These are phyloP conservation scores for Cyanoliseus patagonus DNA, from an alignment of 2,113 vertebrate species.

Conservation along the genomic window DNA sequence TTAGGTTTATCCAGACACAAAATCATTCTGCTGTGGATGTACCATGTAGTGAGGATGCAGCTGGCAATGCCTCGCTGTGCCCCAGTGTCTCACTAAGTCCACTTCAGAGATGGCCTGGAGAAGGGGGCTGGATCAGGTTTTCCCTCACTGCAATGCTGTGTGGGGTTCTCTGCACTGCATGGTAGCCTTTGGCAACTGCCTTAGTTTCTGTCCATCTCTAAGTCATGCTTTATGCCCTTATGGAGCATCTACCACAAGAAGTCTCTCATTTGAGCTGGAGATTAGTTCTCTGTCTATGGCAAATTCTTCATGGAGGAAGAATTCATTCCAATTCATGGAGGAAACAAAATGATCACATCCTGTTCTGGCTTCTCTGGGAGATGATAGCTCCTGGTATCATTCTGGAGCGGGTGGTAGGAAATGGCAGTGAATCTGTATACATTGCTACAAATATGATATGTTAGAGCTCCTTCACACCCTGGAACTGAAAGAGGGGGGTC, in stretches of 20 bases:
- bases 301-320: neutral
- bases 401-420: neutral
- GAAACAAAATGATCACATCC: neutral
- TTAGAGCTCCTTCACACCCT: neutral
- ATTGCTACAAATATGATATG: neutral
- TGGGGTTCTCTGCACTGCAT: neutral
- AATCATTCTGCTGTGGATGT: neutral
- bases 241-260: neutral
- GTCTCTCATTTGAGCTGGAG: neutral
- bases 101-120: neutral
- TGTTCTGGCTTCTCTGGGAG: neutral
- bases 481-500: neutral
- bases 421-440: neutral
- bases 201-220: neutral
- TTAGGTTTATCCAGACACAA: neutral
- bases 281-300: neutral
- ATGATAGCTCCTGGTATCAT: rapidly evolving
- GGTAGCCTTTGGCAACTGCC: neutral
- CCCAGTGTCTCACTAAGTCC: neutral
- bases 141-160: rapidly evolving
- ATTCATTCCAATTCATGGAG: neutral
- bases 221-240: neutral
- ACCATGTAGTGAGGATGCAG: neutral
- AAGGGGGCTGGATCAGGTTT: neutral
- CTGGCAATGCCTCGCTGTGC: neutral